These are phyloP conservation scores for Xenentodon cancila DNA, from an alignment of 2,797 vertebrate genomes.

Conservation along the genomic window DNA sequence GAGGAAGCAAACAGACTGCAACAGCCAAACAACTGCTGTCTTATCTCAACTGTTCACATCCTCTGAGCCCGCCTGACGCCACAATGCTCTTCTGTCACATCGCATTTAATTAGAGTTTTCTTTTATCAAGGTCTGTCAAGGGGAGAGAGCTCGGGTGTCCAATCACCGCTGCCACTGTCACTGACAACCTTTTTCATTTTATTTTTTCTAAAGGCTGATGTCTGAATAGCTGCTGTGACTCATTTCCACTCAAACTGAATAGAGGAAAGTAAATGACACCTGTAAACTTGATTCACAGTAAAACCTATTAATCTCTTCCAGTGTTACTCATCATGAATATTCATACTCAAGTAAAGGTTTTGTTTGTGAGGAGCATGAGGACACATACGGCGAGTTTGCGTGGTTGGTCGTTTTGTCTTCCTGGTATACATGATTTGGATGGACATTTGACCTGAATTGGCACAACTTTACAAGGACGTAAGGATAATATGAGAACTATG, in stretches of 20 bases:
- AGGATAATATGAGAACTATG: too few species aligned
- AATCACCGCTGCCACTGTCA: conserved; percentile 34
- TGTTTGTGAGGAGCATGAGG: too few species aligned
- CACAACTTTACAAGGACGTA: too few species aligned
- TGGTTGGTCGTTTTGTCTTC: too few species aligned
- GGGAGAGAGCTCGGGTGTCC: conserved; percentile 40
- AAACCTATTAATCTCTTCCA: conserved; percentile 7
- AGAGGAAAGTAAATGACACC: conserved; percentile 21
- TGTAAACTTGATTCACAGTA: conserved; percentile 18
- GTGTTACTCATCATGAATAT: neutral
- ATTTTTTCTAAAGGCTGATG: conserved; percentile 27
- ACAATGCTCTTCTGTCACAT: conserved; percentile 43
- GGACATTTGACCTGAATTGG: too few species aligned
- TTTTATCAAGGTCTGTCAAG: conserved; percentile 40
- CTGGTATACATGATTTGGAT: too few species aligned
- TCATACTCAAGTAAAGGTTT: too few species aligned
- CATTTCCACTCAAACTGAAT: conserved; percentile 5
- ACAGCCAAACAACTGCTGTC: conserved; percentile 29
- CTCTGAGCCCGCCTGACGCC: conserved; percentile 23
- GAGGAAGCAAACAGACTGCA: conserved; percentile 27
- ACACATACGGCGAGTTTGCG: too few species aligned
- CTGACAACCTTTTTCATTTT: conserved; percentile 30
- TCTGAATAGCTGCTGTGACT: conserved; percentile 31
- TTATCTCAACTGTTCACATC: conserved; percentile 39
- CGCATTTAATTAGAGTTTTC: conserved; percentile 49